Evolutionary conservation across 2,113 vertebrate species (phyloP).

Genomic region (Girardinichthys multiradiatus): DNA sequence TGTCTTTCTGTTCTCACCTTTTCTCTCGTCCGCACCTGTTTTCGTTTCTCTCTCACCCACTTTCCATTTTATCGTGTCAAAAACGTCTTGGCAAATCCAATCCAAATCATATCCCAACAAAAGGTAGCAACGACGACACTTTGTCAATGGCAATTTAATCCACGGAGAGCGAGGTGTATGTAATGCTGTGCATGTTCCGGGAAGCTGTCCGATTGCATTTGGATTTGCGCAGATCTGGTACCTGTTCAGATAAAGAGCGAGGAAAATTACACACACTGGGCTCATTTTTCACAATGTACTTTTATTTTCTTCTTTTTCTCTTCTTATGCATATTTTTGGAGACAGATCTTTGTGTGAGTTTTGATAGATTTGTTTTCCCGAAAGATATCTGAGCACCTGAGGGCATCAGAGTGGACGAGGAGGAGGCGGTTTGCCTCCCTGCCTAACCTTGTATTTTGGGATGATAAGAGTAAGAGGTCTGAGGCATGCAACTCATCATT

Average conservation of each 20-base stretch:
- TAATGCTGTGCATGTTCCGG: slow-evolving; percentile 63
- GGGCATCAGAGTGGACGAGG: neutral
- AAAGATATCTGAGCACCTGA: slow-evolving; percentile 23
- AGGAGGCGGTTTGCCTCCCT: neutral
- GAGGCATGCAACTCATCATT: slow-evolving; percentile 64
- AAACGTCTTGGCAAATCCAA: slow-evolving; percentile 62
- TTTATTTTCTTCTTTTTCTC: slow-evolving; percentile 42
- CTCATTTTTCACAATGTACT: slow-evolving; percentile 69
- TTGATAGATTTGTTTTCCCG: slow-evolving; percentile 62
- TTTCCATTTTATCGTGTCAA: slow-evolving; percentile 51
- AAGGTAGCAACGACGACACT: slow-evolving; percentile 63
- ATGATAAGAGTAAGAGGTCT: slow-evolving; percentile 54
- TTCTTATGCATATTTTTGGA: slow-evolving; percentile 26
- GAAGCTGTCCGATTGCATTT: slow-evolving; percentile 74
- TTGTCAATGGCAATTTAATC: slow-evolving; percentile 74
- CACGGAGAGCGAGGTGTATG: slow-evolving; percentile 61
- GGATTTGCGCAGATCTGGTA: slow-evolving; percentile 65
- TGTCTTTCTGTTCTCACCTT: slow-evolving; percentile 45
- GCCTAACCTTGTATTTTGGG: slow-evolving; percentile 65
- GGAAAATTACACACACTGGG: slow-evolving; percentile 47
- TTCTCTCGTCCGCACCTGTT: slow-evolving; percentile 25
- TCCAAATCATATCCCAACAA: slow-evolving; percentile 63
- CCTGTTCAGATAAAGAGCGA: slow-evolving; percentile 47
- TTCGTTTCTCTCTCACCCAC: slow-evolving; percentile 10
- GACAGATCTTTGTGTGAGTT: slow-evolving; percentile 47